These are phyloP conservation scores for Meda fulgida DNA, from an alignment of 2,797 vertebrate genomes.

Conservation along the genomic window DNA sequence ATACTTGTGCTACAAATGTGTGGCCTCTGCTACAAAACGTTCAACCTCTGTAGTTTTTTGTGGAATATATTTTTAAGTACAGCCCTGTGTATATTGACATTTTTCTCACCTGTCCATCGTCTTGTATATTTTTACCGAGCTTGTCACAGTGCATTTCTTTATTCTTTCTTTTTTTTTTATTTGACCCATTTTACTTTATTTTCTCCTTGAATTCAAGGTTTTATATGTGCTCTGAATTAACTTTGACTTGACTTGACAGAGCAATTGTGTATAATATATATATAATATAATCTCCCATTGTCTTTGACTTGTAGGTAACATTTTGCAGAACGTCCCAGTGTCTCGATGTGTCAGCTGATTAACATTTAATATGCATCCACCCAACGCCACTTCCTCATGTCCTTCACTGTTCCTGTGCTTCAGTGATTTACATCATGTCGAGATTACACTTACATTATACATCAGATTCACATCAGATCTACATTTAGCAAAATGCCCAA, in stretches of 20 bases:
- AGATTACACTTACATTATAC: conserved; percentile 60
- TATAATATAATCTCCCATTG: neutral
- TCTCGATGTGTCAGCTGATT: conserved; percentile 42
- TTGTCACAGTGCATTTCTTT: no score
- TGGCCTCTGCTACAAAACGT: neutral
- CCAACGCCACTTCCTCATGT: conserved; percentile 19
- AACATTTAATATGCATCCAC: conserved; percentile 51
- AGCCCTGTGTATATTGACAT: no score
- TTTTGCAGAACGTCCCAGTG: neutral
- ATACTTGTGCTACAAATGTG: neutral
- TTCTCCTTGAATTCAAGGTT: no score
- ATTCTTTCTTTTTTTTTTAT: no score
- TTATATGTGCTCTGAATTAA: no score
- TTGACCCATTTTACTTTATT: no score
- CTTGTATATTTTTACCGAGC: no score
- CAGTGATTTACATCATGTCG: conserved; percentile 61
- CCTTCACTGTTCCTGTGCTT: conserved; percentile 39
- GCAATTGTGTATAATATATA: no score
- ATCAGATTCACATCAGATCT: conserved; percentile 61
- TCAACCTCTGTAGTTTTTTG: neutral
- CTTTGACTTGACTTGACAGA: no score
- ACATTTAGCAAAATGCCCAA: conserved; percentile 58
- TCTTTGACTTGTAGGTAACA: neutral
- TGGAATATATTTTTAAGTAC: no score
- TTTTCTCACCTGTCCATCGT: no score